phyloP scores from a whole-genome alignment of 2,888 invertebrate species.

The Temnothorax rugatulus region DNA sequence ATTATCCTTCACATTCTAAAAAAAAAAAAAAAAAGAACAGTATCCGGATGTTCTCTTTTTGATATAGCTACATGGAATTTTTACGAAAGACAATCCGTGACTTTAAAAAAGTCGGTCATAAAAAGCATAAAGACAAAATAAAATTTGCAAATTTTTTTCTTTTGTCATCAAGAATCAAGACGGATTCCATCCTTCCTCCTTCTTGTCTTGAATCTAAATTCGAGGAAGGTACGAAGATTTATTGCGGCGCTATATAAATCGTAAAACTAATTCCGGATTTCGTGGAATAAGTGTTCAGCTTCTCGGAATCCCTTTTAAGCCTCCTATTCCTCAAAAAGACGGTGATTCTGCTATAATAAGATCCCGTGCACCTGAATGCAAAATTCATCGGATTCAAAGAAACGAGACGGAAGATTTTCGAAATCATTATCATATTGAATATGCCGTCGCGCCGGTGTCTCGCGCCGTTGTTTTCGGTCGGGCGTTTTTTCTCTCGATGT shows the following conservation, averaged over 20 bases:
- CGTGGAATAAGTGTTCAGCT: neutral
- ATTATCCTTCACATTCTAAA: slow-evolving; percentile 25
- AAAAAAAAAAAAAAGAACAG: neutral
- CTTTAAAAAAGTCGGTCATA: slow-evolving; percentile 7
- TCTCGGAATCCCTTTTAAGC: neutral
- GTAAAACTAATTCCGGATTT: neutral
- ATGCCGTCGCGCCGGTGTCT: neutral
- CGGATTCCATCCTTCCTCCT: neutral
- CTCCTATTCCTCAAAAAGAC: neutral
- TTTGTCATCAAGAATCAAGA: too few species aligned
- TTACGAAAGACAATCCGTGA: neutral
- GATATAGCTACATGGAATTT: neutral
- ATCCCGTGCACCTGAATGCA: neutral
- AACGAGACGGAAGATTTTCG: slow-evolving; percentile 14
- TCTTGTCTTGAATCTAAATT: neutral
- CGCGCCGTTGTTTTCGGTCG: neutral
- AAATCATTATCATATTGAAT: slow-evolving; percentile 1
- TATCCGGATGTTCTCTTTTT: neutral
- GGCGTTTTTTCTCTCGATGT: neutral
- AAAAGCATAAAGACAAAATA: neutral
- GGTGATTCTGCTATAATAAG: neutral
- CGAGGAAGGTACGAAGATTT: neutral
- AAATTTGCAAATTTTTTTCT: neutral
- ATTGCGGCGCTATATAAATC: neutral
- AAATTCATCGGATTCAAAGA: slow-evolving; percentile 5